Conservation (phyloP, 2,797 vertebrate species). For the Falco novaeseelandiae region DNA sequence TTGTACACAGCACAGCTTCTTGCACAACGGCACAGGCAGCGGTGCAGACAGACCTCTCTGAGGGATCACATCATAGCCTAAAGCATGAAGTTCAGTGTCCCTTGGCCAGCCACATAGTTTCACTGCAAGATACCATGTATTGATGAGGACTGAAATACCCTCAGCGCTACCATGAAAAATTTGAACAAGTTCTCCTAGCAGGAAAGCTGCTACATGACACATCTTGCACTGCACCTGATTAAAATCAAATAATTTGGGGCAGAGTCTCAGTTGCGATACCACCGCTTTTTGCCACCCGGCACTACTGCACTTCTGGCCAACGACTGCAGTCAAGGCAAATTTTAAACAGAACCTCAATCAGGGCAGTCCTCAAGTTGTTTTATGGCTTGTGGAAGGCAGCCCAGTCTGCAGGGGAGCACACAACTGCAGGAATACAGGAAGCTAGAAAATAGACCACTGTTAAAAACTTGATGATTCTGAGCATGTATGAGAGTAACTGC, state of each 20-base stretch:
- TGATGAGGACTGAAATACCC: not conserved
- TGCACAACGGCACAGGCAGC: not conserved
- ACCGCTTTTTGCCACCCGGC: not conserved
- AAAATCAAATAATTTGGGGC: not conserved
- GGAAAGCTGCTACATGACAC: not conserved
- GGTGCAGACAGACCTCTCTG: fast-evolving
- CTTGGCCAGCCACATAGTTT: not conserved
- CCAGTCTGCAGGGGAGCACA: slow-evolving; percentile 27
- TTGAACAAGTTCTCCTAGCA: not conserved
- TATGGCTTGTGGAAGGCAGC: slow-evolving; percentile 15
- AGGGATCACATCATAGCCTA: not conserved
- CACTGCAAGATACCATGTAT: not conserved
- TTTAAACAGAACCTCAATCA: not conserved
- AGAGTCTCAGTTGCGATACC: not conserved
- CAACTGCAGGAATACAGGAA: slow-evolving; percentile 12
- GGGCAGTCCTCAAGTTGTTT: not conserved
- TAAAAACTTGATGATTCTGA: not conserved
- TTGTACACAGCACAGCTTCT: fast-evolving
- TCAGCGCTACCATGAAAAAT: not conserved
- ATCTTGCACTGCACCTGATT: not conserved
- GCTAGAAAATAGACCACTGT: not conserved
- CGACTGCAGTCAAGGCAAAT: not conserved
- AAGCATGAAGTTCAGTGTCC: not conserved
- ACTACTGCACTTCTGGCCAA: not conserved
- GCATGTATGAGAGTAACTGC: not conserved